Percentiles rank a stretch among this genome's conserved stretches.
Evolutionary conservation across 2,113 vertebrate species (phyloP).

Genomic region (Azemiops feae): DNA sequence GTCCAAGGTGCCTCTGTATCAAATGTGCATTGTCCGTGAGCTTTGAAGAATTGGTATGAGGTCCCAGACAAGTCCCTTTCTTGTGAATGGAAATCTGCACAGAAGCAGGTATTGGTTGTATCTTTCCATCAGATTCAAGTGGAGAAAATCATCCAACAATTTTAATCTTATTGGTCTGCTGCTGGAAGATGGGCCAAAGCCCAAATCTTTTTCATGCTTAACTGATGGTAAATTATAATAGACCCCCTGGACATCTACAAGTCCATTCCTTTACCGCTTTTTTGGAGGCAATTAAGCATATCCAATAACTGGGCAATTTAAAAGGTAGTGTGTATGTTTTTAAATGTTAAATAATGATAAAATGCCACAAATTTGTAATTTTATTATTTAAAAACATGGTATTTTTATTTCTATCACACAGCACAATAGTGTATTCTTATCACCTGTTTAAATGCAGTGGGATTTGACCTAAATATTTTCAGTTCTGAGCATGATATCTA

Average conservation of each 20-base stretch:
- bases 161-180: neutral
- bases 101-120: neutral
- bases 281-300: constrained; percentile 4
- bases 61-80: neutral
- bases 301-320: constrained; percentile 20
- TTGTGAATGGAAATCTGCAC: neutral
- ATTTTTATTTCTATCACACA: neutral
- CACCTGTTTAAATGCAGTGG: constrained; percentile 34
- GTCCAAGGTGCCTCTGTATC: neutral
- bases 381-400: neutral
- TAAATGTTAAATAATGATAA: neutral
- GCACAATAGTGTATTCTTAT: constrained; percentile 27
- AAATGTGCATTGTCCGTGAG: neutral
- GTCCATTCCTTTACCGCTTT: constrained; percentile 11
- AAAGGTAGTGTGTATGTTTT: constrained; percentile 3
- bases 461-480: constrained; percentile 53
- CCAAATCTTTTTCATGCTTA: neutral
- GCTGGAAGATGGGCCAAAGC: neutral
- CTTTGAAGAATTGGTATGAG: neutral
- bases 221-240: neutral
- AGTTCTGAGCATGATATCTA: constrained; percentile 39
- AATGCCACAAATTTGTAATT: neutral
- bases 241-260: neutral
- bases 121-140: neutral
- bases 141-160: neutral